These are phyloP conservation scores for Gasterosteus aculeatus DNA, from an alignment of 2,113 vertebrate species.

Conservation along the genomic window DNA sequence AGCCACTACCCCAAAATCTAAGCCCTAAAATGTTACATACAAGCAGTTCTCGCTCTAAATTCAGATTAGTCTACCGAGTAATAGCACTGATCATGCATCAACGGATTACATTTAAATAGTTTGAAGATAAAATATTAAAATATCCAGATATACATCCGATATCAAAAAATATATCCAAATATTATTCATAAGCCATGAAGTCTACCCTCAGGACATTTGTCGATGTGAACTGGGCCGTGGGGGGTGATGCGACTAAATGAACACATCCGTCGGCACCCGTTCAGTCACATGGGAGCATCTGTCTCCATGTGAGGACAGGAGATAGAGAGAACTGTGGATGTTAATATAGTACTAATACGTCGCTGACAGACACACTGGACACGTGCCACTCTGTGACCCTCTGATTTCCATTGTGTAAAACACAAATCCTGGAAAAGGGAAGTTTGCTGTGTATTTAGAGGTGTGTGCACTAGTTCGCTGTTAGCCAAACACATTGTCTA, in stretches of 20 bases:
- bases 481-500: not conserved
- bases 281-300: slow-evolving; percentile 7
- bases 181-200: not conserved
- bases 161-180: not conserved
- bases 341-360: slow-evolving; percentile 21
- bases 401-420: slow-evolving; percentile 20
- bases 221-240: slow-evolving; percentile 16
- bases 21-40: not conserved
- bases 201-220: not conserved
- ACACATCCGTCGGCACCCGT: slow-evolving; percentile 26
- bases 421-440: slow-evolving; percentile 4
- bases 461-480: not conserved
- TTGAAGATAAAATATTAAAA: not conserved
- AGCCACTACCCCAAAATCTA: not conserved
- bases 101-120: not conserved
- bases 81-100: not conserved
- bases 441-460: too few relatives aligned
- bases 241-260: slow-evolving; percentile 47
- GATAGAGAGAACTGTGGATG: slow-evolving; percentile 12
- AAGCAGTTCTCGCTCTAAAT: not conserved
- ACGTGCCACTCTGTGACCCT: slow-evolving; percentile 36
- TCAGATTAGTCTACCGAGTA: not conserved
- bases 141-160: not conserved
- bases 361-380: slow-evolving; percentile 51
- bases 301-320: slow-evolving; percentile 32